Evolutionary conservation across 2,888 invertebrate species (phyloP).

Genomic region (Galerucella calmariensis): DNA sequence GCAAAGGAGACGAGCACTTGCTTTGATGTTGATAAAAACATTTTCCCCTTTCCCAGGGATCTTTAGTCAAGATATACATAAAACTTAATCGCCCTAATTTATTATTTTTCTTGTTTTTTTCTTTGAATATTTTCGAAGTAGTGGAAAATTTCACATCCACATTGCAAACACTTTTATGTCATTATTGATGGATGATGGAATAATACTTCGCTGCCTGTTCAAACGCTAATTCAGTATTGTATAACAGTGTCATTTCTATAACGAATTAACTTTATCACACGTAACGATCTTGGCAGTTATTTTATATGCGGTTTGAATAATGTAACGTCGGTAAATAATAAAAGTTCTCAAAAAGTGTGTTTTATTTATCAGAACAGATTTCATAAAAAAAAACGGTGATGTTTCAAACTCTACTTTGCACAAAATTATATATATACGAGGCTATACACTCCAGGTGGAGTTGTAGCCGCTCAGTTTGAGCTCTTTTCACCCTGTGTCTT

Average conservation of each 20-base stretch:
- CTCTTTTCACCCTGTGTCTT: too few relatives aligned
- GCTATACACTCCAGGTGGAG: too few relatives aligned
- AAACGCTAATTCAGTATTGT: constrained; percentile 1
- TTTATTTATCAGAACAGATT: neutral
- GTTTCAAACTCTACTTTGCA: neutral
- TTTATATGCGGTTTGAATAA: constrained; percentile 13
- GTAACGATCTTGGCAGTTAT: constrained; percentile 13
- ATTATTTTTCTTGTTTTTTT: too few relatives aligned
- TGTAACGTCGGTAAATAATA: neutral
- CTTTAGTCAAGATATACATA: too few relatives aligned
- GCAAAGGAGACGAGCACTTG: too few relatives aligned
- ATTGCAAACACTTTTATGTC: neutral
- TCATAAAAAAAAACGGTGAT: neutral
- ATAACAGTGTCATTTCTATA: constrained; percentile 1
- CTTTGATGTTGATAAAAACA: too few relatives aligned
- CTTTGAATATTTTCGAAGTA: neutral
- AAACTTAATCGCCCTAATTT: too few relatives aligned
- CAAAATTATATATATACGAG: too few relatives aligned
- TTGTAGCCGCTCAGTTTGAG: too few relatives aligned
- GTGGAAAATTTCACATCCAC: neutral
- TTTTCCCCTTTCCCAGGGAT: too few relatives aligned
- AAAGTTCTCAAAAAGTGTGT: neutral
- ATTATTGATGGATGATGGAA: neutral
- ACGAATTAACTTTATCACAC: constrained; percentile 7
- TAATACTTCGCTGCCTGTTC: neutral